Conservation (phyloP, 1,140 invertebrate genomes). For the Hesperophylax magnus region DNA sequence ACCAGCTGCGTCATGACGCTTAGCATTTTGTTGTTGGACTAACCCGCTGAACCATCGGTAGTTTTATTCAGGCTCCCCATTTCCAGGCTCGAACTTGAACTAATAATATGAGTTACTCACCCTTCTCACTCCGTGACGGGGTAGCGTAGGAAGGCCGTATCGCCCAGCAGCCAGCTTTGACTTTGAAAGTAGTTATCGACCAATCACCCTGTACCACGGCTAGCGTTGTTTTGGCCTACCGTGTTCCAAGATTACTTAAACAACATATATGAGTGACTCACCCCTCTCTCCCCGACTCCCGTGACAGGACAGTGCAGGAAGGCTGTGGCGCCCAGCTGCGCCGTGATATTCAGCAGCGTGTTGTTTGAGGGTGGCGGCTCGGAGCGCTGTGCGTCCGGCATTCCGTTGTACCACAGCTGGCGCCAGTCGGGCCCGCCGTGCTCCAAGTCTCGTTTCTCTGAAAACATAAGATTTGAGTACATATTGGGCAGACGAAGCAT, state of each 20-base stretch:
- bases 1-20: no score
- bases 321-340: conserved; percentile 69
- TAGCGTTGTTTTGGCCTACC: no score
- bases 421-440: conserved; percentile 69
- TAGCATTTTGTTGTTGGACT: no score
- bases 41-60: no score
- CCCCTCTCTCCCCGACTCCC: conserved; percentile 62
- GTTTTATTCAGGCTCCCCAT: no score
- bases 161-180: conserved; percentile 62
- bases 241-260: no score
- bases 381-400: conserved; percentile 70
- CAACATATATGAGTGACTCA: conserved; percentile 25
- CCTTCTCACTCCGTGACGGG: conserved; percentile 60
- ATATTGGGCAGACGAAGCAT: no score
- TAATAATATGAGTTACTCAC: conserved; percentile 38
- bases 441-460: conserved; percentile 48
- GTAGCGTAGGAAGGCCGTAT: conserved; percentile 69
- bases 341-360: conserved; percentile 65
- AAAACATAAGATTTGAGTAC: neutral
- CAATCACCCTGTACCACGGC: no score
- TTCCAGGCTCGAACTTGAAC: no score
- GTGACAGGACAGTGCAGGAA: conserved; percentile 70
- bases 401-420: conserved; percentile 74
- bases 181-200: no score
- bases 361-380: conserved; percentile 69